Evolutionary conservation across 37 sponge, comb jelly and placozoan species (phyloP), one percentile per base, ranked within the genome.

Genomic region (Axinella damicornis): DNA sequence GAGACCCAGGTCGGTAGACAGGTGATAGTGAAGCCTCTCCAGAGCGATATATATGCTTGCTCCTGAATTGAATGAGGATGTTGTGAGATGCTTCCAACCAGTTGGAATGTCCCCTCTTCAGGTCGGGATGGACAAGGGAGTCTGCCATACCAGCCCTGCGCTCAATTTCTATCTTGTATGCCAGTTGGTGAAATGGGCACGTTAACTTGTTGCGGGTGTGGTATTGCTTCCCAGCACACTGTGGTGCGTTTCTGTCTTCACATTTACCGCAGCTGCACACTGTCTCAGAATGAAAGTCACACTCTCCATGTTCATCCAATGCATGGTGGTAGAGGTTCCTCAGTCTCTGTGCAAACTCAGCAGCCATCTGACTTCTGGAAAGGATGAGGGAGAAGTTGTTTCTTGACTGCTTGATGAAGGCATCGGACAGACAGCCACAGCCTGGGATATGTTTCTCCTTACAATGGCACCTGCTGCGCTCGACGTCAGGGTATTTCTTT

Each of bases 351-450:
- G 81, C 82, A 76, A 70, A 88, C 21, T 55, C 57, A 0, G 62
- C 46, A 22, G 80, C 54, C 11, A 46, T n/a, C 20, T 75, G 46
- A 22, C 19, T 53, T 18, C n/a, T 35, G 27, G 57, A 60, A 11
- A 74, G 37, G 25, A 72, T 46, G 1, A 22, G 13, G 0, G 63
- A 64, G 28, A 88, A 81, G 66, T 74, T 71, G 32, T 78, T 87
- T 14, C 53, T 60, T 15, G 80, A 79, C 21, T 6, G 36, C 18
- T 53, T 15, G 0, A 76, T 70, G 59, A 86, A 77, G 40, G 38
- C 54, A 4, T 80, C 69, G 12, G 65, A 57, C 32, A 88, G 46
- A 52, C 81, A 88, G 20, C 88, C 88, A 75, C 77, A 88, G 12
- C 74, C 74, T 14, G 30, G 18, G 5, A 15, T 19, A 55, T 87